phyloP scores from a whole-genome alignment of 2,888 invertebrate species.

The Drosophila rubida region DNA sequence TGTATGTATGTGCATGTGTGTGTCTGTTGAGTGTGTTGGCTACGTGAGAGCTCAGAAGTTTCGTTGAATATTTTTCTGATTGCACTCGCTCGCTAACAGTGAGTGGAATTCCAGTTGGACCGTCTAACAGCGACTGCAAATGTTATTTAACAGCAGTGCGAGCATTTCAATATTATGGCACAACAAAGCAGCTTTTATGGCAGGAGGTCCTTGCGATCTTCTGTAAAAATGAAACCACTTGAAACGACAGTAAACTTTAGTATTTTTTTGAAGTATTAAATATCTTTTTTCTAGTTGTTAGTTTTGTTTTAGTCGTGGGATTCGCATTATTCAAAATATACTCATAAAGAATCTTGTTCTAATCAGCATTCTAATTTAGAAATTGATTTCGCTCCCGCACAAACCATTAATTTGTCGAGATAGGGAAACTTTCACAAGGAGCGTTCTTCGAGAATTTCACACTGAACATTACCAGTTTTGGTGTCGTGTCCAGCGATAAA shows the following conservation, averaged over 20 bases:
- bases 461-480: slow-evolving; percentile 2
- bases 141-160: slow-evolving; percentile 43
- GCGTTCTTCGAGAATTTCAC: slow-evolving; percentile 1
- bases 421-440: not conserved
- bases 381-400: not conserved
- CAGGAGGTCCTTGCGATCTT: not conserved
- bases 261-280: too few species aligned
- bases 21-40: slow-evolving; percentile 22
- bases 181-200: not conserved
- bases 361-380: too few species aligned
- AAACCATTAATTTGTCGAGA: not conserved
- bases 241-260: too few species aligned
- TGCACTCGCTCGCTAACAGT: slow-evolving; percentile 28
- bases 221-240: too few species aligned
- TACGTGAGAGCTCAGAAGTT: slow-evolving; percentile 40
- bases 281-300: too few species aligned
- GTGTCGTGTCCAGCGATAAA: slow-evolving; percentile 9
- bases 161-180: slow-evolving; percentile 17
- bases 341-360: too few species aligned
- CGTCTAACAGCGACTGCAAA: slow-evolving; percentile 33
- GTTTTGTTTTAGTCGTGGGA: too few species aligned
- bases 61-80: slow-evolving; percentile 62
- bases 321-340: too few species aligned
- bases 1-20: slow-evolving; percentile 10
- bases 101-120: slow-evolving; percentile 52